phyloP scores from a whole-genome alignment of 2,797 vertebrate genomes.

The Nasua narica region DNA sequence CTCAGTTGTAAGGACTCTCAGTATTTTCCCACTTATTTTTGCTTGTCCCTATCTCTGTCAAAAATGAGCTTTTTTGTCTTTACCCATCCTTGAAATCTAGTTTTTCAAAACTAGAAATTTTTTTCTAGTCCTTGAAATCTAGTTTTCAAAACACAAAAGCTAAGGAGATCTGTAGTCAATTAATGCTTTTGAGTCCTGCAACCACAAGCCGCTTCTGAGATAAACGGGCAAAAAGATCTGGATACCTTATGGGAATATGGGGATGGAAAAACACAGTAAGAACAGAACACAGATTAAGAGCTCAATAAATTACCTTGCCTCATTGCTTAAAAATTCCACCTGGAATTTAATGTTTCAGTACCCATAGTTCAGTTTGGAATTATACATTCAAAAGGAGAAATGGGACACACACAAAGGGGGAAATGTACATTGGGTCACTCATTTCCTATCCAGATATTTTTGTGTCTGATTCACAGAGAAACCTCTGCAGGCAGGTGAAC shows the following conservation, averaged over 20 bases:
- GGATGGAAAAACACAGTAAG: not conserved
- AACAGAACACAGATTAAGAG: conserved; percentile 3
- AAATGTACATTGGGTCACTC: not conserved
- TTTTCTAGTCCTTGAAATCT: conserved; percentile 14
- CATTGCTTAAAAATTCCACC: conserved; percentile 44
- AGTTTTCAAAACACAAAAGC: conserved; percentile 12
- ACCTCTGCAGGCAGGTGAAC: not conserved
- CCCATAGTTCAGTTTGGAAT: not conserved
- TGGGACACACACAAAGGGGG: not conserved
- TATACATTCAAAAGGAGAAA: not conserved
- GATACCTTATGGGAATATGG: not conserved
- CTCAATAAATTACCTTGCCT: conserved; percentile 20
- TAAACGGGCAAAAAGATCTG: not conserved
- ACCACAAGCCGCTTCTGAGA: not conserved
- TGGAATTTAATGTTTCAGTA: conserved; percentile 26
- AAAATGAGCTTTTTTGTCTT: not conserved
- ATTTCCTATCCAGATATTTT: not conserved
- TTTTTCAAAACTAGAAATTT: conserved; percentile 45
- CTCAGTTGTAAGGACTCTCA: not conserved
- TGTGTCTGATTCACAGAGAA: conserved; percentile 42
- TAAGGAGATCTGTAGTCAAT: not conserved
- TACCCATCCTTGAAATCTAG: not conserved
- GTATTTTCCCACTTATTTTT: not conserved
- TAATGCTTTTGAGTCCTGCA: not conserved
- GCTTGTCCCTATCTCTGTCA: not conserved